Evolutionary conservation across 2,888 invertebrate genomes (phyloP), one percentile per base, ranked within the genome.

Genomic region (Exephanes ischioxanthus): DNA sequence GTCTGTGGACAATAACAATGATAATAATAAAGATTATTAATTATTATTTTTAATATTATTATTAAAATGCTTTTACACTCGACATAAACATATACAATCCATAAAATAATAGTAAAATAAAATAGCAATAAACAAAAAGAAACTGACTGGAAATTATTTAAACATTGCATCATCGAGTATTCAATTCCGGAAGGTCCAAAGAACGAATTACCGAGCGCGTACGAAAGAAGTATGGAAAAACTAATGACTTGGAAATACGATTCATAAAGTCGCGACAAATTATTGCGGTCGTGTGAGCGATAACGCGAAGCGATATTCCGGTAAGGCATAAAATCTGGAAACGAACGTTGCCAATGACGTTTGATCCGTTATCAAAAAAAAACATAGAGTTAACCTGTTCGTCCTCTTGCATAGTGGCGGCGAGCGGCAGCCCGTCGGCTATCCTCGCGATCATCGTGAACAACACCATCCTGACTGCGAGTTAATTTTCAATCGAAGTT

Each of bases 401-500:
- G 93, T 99, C 99, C 94, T 99, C 99, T 95, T 99, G 99, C 96
- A 99, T 98, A 78, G 98, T 98, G 80, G 99, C 99, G 85, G 99
- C 98, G 91, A 99, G 95, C 79, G 99, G 99, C 89, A 99, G 95
- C 48, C 99, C 99, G 95, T 99, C 99, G 90, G 97, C 97, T 90
- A 99, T 97, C 91, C 99, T 96, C 37, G 99, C 99, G 92, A 99
- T 99, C 98, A 99, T 98, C 87, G 99, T 99, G 96, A 99, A 96
- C 93, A 99, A 94, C 94, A 99, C 98, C 99, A 99, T 99, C 94
- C 95, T 96, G 89, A 70, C 73, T 16, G 48, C 16, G 53, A n/a
- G 70, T 78, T 66, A 19, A 45, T 7, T 48, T 81, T n/a, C 67
- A 77, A 37, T 83, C 37, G 45, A 70, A 66, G n/a, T 68, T 53